Base-by-base conservation (phyloP, 2,888 invertebrate species). In the Drosophila tripunctata region DNA sequence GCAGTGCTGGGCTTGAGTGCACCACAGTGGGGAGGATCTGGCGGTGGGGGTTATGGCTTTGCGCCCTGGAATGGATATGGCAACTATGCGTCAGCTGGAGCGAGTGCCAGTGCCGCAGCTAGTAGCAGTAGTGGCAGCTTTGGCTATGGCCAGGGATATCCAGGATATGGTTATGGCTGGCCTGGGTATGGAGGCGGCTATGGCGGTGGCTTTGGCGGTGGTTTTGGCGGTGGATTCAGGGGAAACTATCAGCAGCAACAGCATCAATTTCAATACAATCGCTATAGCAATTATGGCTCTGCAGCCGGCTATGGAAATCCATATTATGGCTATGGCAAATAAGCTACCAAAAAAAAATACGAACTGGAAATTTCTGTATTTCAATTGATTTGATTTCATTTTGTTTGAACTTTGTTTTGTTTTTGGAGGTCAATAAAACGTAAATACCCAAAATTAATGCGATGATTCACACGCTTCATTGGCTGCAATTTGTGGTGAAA, bases 381-480 rank as follows among this genome's bases (percentile, higher is more conserved):
- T 45, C 51, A 48, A 67, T 66, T 66, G 27, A 48, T 82, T 67
- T 67, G 77, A 58, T 83, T 83, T 86, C 61, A 27, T 30, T 75
- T 72, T 79, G 60, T 58, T 68, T 66, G 60, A 58, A n/a, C n/a
- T n/a, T n/a, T n/a, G n/a, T 44, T 70, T 60, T 66, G 58, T 12
- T 43, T 52, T 63, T 78, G 75, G 77, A 85, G 88, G 85, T 85
- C 83, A 85, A 85, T 87, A 85, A 81, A 88, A 80, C 62, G 72
- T 60, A 84, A 88, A 85, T 85, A 66, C 77, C 86, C 83, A 76
- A 82, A 55, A 36, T n/a, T 40, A n/a, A 35, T 24, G 7, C 19
- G 43, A 58, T 85, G 86, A 88, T 54, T 88, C 85, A 85, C 43
- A 45, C 17, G 40, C 40, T 62, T 50, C n/a, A 14, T 19, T 31